phyloP scores from a whole-genome alignment of 2,113 vertebrate genomes.

The Monopterus albus region DNA sequence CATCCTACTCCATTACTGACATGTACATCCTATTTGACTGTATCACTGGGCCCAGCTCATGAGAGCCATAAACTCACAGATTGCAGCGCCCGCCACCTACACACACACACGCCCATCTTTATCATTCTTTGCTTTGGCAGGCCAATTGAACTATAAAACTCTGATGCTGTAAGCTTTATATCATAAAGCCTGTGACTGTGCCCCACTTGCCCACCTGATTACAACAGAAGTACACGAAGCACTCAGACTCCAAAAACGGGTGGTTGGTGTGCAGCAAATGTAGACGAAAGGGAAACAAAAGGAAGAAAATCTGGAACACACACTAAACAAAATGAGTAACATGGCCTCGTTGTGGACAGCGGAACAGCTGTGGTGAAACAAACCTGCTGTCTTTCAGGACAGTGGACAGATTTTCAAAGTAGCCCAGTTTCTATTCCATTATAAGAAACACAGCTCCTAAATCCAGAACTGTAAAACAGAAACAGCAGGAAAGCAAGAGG shows the following conservation, averaged over 20 bases:
- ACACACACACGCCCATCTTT: slow-evolving; percentile 11
- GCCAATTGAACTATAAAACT: slow-evolving; percentile 16
- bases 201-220: slow-evolving; percentile 58
- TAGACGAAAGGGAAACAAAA: slow-evolving; percentile 40
- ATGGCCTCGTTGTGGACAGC: slow-evolving; percentile 48
- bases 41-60: slow-evolving; percentile 26
- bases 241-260: slow-evolving; percentile 69
- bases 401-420: slow-evolving; percentile 37
- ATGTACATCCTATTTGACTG: slow-evolving; percentile 56
- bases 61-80: slow-evolving; percentile 11
- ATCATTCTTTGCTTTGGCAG: slow-evolving; percentile 23
- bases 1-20: slow-evolving; percentile 41
- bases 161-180: slow-evolving; percentile 31
- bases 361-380: slow-evolving; percentile 27
- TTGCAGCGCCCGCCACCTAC: background rate
- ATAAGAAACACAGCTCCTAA: slow-evolving; percentile 44
- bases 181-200: slow-evolving; percentile 28
- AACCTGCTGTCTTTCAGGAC: slow-evolving; percentile 9
- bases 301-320: slow-evolving; percentile 59
- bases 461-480: slow-evolving; percentile 45
- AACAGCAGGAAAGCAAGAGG: slow-evolving; percentile 29
- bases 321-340: slow-evolving; percentile 18
- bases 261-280: slow-evolving; percentile 60
- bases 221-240: slow-evolving; percentile 58
- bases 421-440: slow-evolving; percentile 36